phyloP scores from a whole-genome alignment of 2,113 vertebrate species.

The Hemicordylus capensis region DNA sequence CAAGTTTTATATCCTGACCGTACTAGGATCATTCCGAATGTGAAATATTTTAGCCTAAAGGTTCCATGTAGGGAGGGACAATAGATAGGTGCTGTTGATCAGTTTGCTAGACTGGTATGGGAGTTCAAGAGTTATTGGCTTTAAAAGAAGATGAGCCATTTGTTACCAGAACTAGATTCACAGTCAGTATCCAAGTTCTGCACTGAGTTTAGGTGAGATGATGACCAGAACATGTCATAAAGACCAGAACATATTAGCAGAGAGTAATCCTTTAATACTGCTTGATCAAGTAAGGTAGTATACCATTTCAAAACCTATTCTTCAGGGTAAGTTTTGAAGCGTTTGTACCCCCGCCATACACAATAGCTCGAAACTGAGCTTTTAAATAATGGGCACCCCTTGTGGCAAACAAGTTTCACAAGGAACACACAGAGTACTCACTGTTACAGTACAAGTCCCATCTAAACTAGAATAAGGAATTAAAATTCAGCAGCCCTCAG shows the following conservation, averaged over 20 bases:
- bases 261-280: not conserved
- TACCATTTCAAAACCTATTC: not conserved
- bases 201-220: not conserved
- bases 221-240: not conserved
- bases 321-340: not conserved
- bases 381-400: not conserved
- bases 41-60: not conserved
- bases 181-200: not conserved
- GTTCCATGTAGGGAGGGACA: not conserved
- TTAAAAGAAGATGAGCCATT: not conserved
- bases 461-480: conserved; percentile 58
- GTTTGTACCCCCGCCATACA: not conserved
- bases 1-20: not conserved
- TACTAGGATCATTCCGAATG: not conserved
- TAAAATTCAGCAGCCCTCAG: conserved; percentile 55
- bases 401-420: conserved; percentile 42
- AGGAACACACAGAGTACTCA: conserved; percentile 51
- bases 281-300: not conserved
- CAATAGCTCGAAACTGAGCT: not conserved
- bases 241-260: not conserved
- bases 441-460: conserved; percentile 56
- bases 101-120: not conserved
- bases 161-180: not conserved
- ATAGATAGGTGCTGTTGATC: not conserved
- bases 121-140: not conserved